A percentile compares a stretch with the other conserved stretches of the same genome.
These are phyloP conservation scores for Pogonocherus hispidulus DNA, from an alignment of 2,888 invertebrate genomes.

Conservation along the genomic window DNA sequence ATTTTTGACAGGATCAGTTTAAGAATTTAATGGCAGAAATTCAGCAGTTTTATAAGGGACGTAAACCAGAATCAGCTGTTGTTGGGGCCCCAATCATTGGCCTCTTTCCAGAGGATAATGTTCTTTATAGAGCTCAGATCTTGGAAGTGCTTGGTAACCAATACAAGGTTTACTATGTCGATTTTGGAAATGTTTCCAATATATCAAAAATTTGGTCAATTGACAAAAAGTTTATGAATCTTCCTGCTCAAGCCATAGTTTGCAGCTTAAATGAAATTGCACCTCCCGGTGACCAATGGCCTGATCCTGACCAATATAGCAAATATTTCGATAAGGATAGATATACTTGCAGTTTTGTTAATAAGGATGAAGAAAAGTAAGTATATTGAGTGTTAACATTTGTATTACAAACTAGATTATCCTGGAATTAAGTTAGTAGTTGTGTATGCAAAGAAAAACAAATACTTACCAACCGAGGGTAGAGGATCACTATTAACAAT, in stretches of 20 bases:
- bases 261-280: conserved; percentile 77
- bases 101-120: conserved; percentile 79
- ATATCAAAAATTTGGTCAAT: conserved; percentile 81
- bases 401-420: too few relatives aligned
- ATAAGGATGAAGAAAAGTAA: conserved; percentile 69
- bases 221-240: conserved; percentile 75
- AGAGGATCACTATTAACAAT: too few relatives aligned
- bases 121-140: conserved; percentile 80
- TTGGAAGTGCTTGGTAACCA: conserved; percentile 66
- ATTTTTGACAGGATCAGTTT: conserved; percentile 74
- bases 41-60: conserved; percentile 75
- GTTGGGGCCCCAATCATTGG: conserved; percentile 79
- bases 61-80: conserved; percentile 64
- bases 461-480: too few relatives aligned
- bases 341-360: conserved; percentile 74
- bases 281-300: conserved; percentile 75
- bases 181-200: conserved; percentile 81
- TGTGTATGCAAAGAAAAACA: too few relatives aligned
- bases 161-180: conserved; percentile 76
- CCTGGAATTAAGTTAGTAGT: too few relatives aligned
- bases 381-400: too few relatives aligned
- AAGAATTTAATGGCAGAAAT: conserved; percentile 80
- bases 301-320: conserved; percentile 71
- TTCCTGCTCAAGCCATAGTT: conserved; percentile 80
- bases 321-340: conserved; percentile 75